Percentiles rank a stretch among this genome's conserved stretches.
phyloP scores from a whole-genome alignment of 2,113 vertebrate genomes.

The Eolophus roseicapilla region DNA sequence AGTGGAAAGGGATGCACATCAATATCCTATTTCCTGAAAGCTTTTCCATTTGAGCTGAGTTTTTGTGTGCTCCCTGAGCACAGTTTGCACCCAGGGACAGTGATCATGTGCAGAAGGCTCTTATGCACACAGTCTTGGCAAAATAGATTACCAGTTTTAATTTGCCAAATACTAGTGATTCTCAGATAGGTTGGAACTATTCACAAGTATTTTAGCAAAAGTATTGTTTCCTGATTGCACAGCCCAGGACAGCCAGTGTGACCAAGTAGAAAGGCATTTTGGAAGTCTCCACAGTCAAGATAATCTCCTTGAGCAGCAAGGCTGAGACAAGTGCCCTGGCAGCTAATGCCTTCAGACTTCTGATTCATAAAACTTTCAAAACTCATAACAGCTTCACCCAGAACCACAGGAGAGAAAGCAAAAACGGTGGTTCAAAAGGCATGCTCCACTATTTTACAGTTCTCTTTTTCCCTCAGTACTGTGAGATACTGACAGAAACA shows the following conservation, averaged over 20 bases:
- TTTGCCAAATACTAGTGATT: background rate
- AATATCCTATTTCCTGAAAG: background rate
- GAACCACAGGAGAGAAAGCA: background rate
- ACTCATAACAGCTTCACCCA: background rate
- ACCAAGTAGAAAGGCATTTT: background rate
- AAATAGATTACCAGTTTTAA: background rate
- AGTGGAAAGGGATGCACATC: background rate
- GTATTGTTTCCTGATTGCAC: background rate
- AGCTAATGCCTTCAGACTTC: background rate
- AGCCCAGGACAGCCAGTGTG: background rate
- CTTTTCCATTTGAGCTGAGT: background rate
- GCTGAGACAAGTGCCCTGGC: rapidly evolving
- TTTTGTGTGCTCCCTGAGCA: rapidly evolving
- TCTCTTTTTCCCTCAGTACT: background rate
- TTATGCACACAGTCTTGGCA: background rate
- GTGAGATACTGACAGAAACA: background rate
- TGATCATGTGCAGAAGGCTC: rapidly evolving
- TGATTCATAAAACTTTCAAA: background rate
- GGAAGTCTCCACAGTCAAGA: background rate
- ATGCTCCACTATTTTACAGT: background rate
- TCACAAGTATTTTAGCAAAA: background rate
- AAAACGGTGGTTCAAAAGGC: background rate
- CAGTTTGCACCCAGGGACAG: rapidly evolving
- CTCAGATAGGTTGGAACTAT: background rate
- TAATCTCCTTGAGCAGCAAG: background rate